These are phyloP conservation scores for Darevskia nairensis DNA, from an alignment of 2,797 vertebrate species.

Conservation along the genomic window DNA sequence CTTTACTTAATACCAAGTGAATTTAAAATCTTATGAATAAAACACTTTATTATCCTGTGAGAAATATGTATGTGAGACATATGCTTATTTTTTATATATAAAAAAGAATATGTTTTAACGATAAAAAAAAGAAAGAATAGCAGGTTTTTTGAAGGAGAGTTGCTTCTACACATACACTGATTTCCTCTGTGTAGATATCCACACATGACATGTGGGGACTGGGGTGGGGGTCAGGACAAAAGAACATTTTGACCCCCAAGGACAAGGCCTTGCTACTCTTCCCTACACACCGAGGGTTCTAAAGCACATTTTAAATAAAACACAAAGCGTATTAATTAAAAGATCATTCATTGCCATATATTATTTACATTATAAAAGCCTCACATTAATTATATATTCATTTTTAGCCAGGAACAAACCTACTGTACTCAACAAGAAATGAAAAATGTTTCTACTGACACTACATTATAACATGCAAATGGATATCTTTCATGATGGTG, in stretches of 20 bases:
- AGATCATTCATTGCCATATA: slow-evolving; percentile 48
- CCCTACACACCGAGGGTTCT: background rate
- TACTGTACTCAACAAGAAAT: slow-evolving; percentile 39
- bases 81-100: too few relatives aligned
- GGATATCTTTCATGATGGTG: background rate
- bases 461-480: background rate
- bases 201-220: background rate
- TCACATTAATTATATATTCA: slow-evolving; percentile 65
- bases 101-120: background rate
- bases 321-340: slow-evolving; percentile 68
- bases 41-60: background rate
- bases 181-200: background rate
- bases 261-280: background rate
- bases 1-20: background rate
- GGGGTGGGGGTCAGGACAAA: background rate
- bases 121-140: background rate
- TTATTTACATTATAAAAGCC: slow-evolving; percentile 60
- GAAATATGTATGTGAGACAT: background rate
- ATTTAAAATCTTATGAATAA: background rate
- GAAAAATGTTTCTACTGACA: slow-evolving; percentile 34
- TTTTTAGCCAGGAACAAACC: slow-evolving; percentile 60
- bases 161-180: background rate
- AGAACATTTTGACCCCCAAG: background rate
- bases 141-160: background rate
- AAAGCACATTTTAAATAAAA: slow-evolving; percentile 46